Percentiles rank a stretch among this genome's conserved stretches.
phyloP scores from a whole-genome alignment of 35 echinoderm and acorn worm genomes.

The Apostichopus japonicus region DNA sequence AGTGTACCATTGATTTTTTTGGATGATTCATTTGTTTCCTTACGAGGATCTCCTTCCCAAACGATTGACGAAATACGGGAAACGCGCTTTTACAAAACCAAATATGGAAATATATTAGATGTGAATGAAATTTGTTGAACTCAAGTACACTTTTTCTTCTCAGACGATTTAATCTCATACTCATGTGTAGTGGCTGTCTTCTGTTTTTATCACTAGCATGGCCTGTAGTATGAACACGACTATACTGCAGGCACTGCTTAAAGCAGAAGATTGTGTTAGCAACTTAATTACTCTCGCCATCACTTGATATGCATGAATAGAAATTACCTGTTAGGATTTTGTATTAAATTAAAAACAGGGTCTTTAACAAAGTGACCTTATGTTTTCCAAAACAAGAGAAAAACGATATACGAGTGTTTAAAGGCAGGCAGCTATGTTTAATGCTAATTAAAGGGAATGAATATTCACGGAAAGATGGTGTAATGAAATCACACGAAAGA shows the following conservation, averaged over 20 bases:
- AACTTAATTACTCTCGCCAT: too few relatives aligned
- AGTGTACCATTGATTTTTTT: constrained; percentile 29
- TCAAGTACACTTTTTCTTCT: background rate
- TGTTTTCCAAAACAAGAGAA: too few relatives aligned
- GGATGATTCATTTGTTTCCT: constrained; percentile 46
- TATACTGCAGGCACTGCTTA: background rate
- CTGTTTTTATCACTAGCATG: background rate
- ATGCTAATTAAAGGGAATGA: too few relatives aligned
- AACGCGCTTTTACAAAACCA: background rate
- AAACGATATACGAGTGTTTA: too few relatives aligned
- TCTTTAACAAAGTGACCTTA: too few relatives aligned
- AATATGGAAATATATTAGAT: constrained; percentile 1
- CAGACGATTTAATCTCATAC: background rate
- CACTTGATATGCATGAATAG: too few relatives aligned
- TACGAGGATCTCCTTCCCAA: constrained; percentile 5
- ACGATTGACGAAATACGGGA: background rate
- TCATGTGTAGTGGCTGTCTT: background rate
- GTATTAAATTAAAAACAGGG: too few relatives aligned
- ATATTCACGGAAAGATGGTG: too few relatives aligned
- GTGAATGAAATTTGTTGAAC: background rate
- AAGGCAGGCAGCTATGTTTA: too few relatives aligned
- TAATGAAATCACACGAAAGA: too few relatives aligned
- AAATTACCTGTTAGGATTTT: too few relatives aligned
- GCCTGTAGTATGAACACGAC: background rate
- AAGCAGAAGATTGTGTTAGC: too few relatives aligned